These are phyloP conservation scores for Gorsachius goisagi DNA, from an alignment of 2,113 vertebrate genomes.

Conservation along the genomic window DNA sequence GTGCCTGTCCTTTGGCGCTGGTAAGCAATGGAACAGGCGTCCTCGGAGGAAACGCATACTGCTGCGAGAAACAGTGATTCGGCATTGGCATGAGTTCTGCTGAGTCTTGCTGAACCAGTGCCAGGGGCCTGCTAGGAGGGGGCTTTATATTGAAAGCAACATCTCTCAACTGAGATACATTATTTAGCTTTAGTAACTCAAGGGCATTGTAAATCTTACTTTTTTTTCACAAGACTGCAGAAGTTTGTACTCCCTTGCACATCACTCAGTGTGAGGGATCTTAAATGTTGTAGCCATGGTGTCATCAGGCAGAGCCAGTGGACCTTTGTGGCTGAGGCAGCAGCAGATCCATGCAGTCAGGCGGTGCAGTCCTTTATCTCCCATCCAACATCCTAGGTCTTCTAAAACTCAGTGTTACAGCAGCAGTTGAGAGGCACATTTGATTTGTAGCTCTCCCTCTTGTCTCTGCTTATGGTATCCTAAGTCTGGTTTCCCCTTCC, in stretches of 20 bases:
- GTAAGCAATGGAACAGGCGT: background rate
- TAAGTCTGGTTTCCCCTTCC: background rate
- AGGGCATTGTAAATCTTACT: background rate
- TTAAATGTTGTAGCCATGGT: background rate
- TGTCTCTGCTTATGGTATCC: background rate
- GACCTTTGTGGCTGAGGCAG: background rate
- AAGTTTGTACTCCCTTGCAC: background rate
- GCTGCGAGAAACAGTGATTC: background rate
- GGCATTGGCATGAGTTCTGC: background rate
- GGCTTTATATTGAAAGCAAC: background rate
- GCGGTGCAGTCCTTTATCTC: background rate
- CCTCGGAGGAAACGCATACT: fast-evolving
- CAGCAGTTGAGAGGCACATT: background rate
- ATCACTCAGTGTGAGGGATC: background rate
- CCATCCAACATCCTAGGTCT: background rate
- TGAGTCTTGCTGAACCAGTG: constrained; percentile 1
- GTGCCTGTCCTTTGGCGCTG: fast-evolving
- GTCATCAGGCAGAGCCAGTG: background rate
- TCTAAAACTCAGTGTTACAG: background rate
- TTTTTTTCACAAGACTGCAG: background rate
- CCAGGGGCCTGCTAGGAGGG: background rate
- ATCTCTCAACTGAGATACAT: background rate
- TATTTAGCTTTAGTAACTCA: background rate
- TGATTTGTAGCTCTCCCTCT: background rate
- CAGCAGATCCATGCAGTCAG: background rate